Conservation (phyloP, 2,888 invertebrate genomes). For the Lottia scabra region DNA sequence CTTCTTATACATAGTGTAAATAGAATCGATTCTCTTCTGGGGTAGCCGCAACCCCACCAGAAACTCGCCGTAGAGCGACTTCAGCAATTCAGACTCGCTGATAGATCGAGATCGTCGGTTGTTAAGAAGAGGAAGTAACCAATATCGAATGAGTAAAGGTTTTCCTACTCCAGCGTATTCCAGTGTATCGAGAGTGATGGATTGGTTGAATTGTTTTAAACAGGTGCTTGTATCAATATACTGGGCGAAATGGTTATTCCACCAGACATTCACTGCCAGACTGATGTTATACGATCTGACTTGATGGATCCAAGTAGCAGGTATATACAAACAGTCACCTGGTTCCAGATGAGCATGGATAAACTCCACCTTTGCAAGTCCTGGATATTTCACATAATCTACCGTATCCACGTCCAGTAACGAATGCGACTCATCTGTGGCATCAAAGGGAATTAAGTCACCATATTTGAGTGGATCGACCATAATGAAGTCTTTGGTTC, state of each 20-base stretch:
- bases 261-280: conserved; percentile 65
- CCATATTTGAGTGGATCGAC: conserved; percentile 57
- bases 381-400: conserved; percentile 61
- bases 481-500: conserved; percentile 62
- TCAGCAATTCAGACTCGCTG: no score
- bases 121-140: no score
- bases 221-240: conserved; percentile 7
- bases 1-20: no score
- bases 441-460: conserved; percentile 55
- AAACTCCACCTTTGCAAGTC: conserved; percentile 57
- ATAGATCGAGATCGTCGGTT: no score
- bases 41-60: no score
- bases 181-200: not conserved
- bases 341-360: conserved; percentile 53
- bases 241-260: conserved; percentile 49
- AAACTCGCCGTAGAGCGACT: no score
- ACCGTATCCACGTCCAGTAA: conserved; percentile 64
- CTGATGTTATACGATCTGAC: conserved; percentile 63
- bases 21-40: no score
- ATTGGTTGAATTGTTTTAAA: not conserved
- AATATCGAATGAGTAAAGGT: no score
- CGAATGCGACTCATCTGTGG: conserved; percentile 60
- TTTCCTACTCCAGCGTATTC: no score
- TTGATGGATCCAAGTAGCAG: conserved; percentile 66
- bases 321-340: conserved; percentile 66